phyloP scores from a whole-genome alignment of 1,140 invertebrate genomes.

The Notospermus geniculatus region DNA sequence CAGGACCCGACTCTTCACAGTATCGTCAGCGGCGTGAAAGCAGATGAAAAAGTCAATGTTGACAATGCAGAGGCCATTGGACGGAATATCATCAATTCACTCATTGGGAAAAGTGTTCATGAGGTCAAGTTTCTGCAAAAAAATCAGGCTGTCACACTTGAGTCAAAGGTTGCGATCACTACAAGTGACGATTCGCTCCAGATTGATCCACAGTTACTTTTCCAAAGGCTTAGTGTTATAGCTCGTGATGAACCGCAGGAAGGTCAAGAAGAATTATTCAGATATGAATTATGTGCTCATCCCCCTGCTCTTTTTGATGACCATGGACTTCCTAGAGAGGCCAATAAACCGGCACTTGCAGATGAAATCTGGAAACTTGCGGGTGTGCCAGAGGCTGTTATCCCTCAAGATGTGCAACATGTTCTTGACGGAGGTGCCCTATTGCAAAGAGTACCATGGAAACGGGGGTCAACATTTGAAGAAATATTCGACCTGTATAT shows the following conservation, averaged over 20 bases:
- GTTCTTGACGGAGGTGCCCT: conserved; percentile 29
- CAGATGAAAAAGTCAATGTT: conserved; percentile 11
- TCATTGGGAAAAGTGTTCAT: conserved; percentile 18
- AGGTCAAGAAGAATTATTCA: conserved; percentile 14
- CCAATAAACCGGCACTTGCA: conserved; percentile 20
- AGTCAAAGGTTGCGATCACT: conserved; percentile 8
- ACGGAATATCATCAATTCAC: conserved; percentile 17
- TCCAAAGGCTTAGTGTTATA: conserved; percentile 23
- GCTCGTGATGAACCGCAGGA: neutral
- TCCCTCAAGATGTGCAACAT: neutral
- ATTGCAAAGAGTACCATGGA: conserved; percentile 14
- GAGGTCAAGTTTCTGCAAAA: conserved; percentile 18
- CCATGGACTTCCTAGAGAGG: conserved; percentile 16
- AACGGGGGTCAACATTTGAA: conserved; percentile 9
- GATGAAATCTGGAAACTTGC: conserved; percentile 22
- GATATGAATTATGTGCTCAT: conserved; percentile 22
- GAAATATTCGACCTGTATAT: conserved; percentile 13
- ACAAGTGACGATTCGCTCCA: conserved; percentile 9
- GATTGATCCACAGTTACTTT: conserved; percentile 27
- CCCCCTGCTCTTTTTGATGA: conserved; percentile 26
- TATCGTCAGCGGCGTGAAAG: conserved; percentile 20
- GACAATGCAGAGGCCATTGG: conserved; percentile 21
- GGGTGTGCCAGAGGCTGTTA: neutral
- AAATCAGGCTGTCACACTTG: conserved; percentile 18
- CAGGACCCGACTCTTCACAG: conserved; percentile 14